Base-by-base conservation (phyloP, 1,140 invertebrate genomes). In the Maconellicoccus hirsutus region DNA sequence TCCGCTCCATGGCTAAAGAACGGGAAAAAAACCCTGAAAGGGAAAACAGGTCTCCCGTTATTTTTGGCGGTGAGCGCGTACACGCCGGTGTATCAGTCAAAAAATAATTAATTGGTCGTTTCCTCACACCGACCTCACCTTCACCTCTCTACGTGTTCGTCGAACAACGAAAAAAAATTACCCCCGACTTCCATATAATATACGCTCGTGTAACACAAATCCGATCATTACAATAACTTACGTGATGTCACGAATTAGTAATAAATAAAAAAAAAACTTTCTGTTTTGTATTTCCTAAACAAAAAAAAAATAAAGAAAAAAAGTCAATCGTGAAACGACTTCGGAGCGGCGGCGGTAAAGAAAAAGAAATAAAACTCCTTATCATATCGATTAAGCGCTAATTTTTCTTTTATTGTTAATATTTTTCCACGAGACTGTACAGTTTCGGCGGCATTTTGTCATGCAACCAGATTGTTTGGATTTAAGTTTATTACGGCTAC, bases 181-280 rank as follows among this genome's bases (percentile, higher is more conserved):
- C n/a, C n/a, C n/a, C n/a, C n/a, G n/a, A n/a, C n/a, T n/a, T n/a
- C n/a, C n/a, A n/a, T n/a, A n/a, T n/a, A n/a, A 33, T 33, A 33
- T 12, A 12, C 29, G 29, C 29, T 33, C 29, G 29, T 33, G 29
- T 52, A 52, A 52, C 42, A 52, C 42, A 52, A 52, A 52, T 52
- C 42, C 42, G 42, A 52, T 52, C 42, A 52, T 52, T 52, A 52
- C 42, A 52, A 52, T 52, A 52, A 52, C 42, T 52, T 52, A 52
- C 42, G 42, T 52, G 42, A 52, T 52, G 42, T 52, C 42, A 52
- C 42, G 42, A 52, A 52, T 52, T 52, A 52, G 42, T 52, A 52
- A 52, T 52, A 52, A 52, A 52, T 52, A 52, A 52, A 52, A 8
- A 52, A 52, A 14, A 52, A 52, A 14, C 42, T 52, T 52, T 52